Evolutionary conservation across 2,888 invertebrate species (phyloP).

Genomic region (Hybos culiciformis): DNA sequence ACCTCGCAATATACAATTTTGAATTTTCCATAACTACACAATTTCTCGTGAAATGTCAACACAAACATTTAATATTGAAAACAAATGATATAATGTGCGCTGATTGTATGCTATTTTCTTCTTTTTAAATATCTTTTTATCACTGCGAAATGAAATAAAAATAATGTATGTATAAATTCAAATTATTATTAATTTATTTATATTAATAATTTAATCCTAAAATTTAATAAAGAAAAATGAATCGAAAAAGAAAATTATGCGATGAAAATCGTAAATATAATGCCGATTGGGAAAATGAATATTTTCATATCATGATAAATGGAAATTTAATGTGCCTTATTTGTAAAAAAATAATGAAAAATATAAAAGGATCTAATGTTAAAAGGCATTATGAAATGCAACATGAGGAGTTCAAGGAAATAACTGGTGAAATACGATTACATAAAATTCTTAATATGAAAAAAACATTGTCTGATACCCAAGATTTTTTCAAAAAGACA

Average conservation of each 20-base stretch:
- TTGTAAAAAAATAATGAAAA: background rate
- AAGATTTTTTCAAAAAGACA: background rate
- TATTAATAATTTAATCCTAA: no score
- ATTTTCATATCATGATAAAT: background rate
- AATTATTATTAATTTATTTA: no score
- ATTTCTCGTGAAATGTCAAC: no score
- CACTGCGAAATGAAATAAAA: no score
- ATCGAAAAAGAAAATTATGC: background rate
- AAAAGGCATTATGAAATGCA: constrained; percentile 2
- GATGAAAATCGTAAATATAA: background rate
- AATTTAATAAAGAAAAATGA: no score
- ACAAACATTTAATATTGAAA: no score
- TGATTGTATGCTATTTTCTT: no score
- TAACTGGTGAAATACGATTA: background rate
- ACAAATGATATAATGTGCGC: no score
- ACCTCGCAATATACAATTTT: no score
- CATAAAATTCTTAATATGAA: background rate
- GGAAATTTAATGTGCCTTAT: background rate
- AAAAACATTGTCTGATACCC: background rate
- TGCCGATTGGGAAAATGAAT: background rate
- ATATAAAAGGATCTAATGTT: constrained; percentile 2
- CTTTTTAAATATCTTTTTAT: no score
- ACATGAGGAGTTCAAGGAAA: background rate
- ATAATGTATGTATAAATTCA: no score
- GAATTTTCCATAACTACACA: no score